Base-by-base conservation (phyloP, 2,888 invertebrate genomes). In the Andrena hattorfiana region DNA sequence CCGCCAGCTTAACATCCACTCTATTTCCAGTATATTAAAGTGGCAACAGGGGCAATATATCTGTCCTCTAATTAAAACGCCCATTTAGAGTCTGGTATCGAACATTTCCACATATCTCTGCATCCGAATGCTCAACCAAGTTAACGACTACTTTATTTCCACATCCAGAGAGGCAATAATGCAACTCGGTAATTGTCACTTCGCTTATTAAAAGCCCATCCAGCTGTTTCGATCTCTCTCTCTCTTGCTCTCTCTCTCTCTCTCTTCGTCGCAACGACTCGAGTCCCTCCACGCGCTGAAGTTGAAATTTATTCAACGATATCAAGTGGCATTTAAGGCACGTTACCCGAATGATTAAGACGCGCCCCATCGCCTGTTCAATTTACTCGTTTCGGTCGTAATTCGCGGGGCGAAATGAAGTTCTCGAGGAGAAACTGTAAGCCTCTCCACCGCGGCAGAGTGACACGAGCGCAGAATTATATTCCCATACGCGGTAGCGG, bases 381-480 rank as follows among this genome's bases (percentile, higher is more conserved):
- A 48, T 69, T 76, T 71, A 16, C 48, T 8, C 48, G 35, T 56
- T 59, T 20, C 32, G 42, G 59, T 8, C 51, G 60, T 73, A 74
- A 82, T 75, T 71, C 54, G 23, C 35, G 10, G 3, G 49, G 35
- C 70, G 68, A 73, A 79, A 81, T 66, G 81, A 73, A 74, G 79
- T 60, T 80, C 51, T 35, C 56, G 23, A 20, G 54, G 54, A 54
- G 54, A 20, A 23, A 54, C 56, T 56, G 10, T 23, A 23, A 56
- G 23, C 23, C 72, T 51, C 59, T 48, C 23, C 30, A 51, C 54
- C 66, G 59, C 48, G 68, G 8, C 72, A 35, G n/a, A 23, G 62
- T 74, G 86, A 84, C 87, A 75, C 74, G 63, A 30, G n/a, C 2
- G 26, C 62, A 32, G 76, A 88, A 86, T 86, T 86, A 82, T 85